phyloP scores from a whole-genome alignment of 2,888 invertebrate genomes.

The Orgyia antiqua region DNA sequence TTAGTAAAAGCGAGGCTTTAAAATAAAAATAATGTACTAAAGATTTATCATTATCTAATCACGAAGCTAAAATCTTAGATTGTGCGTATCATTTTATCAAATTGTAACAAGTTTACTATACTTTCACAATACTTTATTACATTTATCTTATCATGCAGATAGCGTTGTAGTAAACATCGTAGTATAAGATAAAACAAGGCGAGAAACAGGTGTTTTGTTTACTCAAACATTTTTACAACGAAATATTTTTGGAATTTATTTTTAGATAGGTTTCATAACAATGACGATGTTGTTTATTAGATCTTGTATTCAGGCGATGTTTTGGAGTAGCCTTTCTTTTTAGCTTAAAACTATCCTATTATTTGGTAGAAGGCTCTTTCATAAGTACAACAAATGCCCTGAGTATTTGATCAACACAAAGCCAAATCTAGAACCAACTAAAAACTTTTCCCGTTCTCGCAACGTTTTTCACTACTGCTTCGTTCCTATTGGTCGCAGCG shows the following conservation, averaged over 20 bases:
- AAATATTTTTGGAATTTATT: background rate
- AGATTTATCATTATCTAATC: constrained; percentile 24
- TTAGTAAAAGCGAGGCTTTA: background rate
- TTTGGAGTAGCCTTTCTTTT: no score
- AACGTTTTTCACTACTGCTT: no score
- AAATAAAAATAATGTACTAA: constrained; percentile 5
- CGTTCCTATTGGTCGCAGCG: no score
- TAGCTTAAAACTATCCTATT: no score
- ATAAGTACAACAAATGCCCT: no score
- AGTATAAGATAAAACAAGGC: constrained; percentile 44
- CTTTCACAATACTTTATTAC: constrained; percentile 25
- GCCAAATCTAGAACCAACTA: no score
- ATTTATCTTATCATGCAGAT: constrained; percentile 23
- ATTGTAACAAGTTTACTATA: constrained; percentile 26
- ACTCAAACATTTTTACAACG: constrained; percentile 1
- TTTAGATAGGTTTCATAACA: background rate
- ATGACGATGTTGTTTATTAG: no score
- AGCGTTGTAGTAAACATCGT: constrained; percentile 55
- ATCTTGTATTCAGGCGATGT: no score
- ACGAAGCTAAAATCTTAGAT: constrained; percentile 15
- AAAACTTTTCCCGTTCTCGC: no score
- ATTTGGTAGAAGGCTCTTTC: no score
- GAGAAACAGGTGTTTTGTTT: constrained; percentile 29
- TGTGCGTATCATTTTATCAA: constrained; percentile 12
- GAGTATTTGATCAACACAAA: no score